phyloP scores from a whole-genome alignment of 2,888 invertebrate genomes.

The Metellina segmentata region DNA sequence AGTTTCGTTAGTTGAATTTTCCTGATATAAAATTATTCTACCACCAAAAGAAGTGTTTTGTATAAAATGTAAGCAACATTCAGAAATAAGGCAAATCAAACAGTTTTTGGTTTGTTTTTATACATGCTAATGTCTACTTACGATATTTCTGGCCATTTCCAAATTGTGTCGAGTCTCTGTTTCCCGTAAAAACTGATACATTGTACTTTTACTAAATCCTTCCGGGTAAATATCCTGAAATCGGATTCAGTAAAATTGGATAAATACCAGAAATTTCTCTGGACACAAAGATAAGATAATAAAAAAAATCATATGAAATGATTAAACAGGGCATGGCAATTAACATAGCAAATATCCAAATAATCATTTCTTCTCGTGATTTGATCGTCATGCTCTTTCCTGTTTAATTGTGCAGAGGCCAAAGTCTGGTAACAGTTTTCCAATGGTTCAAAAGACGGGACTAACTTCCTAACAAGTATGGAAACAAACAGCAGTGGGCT shows the following conservation, averaged over 20 bases:
- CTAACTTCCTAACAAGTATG: neutral
- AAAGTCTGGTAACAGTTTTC: neutral
- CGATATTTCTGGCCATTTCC: conserved; percentile 37
- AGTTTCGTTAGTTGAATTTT: too few species aligned
- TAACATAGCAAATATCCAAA: neutral
- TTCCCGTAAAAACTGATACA: conserved; percentile 33
- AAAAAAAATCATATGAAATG: neutral
- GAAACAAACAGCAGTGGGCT: neutral
- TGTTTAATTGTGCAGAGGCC: neutral
- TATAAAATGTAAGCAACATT: neutral
- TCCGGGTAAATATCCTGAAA: conserved; percentile 39
- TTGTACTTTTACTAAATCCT: conserved; percentile 41
- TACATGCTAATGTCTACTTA: conserved; percentile 27
- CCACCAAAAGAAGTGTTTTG: neutral
- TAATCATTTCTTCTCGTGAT: neutral
- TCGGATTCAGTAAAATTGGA: conserved; percentile 34
- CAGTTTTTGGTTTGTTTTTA: neutral
- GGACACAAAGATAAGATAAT: conserved; percentile 11
- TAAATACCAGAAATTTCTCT: conserved; percentile 8
- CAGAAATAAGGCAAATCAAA: neutral
- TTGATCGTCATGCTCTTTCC: neutral
- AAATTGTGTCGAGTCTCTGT: conserved; percentile 31
- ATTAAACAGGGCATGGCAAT: neutral
- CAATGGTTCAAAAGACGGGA: neutral
- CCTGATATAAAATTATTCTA: too few species aligned